A percentile compares a stretch with the other conserved stretches of the same genome.
Evolutionary conservation across 2,797 vertebrate genomes (phyloP).

Genomic region (Labroides dimidiatus): DNA sequence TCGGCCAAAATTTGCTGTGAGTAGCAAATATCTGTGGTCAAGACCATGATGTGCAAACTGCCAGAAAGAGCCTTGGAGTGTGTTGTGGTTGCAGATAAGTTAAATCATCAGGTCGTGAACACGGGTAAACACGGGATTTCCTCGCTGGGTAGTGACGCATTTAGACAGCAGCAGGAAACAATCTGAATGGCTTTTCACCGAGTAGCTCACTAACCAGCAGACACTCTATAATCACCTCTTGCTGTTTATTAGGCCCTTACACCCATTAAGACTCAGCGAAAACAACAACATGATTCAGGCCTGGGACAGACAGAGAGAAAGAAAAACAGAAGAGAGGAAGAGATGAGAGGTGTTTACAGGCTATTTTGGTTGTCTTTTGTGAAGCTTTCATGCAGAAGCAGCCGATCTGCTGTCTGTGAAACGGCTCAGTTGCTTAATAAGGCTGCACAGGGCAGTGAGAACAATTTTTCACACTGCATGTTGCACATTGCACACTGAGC

Average conservation of each 20-base stretch:
- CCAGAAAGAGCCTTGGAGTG: constrained; percentile 27
- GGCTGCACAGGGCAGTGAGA: constrained; percentile 26
- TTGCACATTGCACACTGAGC: constrained; percentile 10
- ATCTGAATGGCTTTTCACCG: constrained; percentile 34
- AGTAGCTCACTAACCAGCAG: constrained; percentile 17
- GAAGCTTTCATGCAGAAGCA: constrained; percentile 65
- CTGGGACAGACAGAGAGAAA: background rate
- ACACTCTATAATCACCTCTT: constrained; percentile 33
- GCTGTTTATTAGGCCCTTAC: background rate
- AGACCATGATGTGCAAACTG: constrained; percentile 19
- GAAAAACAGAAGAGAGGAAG: constrained; percentile 1
- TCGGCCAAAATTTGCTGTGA: constrained; percentile 1
- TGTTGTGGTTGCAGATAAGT: constrained; percentile 44
- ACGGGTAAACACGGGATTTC: constrained; percentile 72
- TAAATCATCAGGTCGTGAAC: constrained; percentile 44
- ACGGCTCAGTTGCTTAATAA: constrained; percentile 26
- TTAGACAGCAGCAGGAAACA: constrained; percentile 47
- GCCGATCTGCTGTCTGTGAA: constrained; percentile 44
- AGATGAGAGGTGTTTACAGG: constrained; percentile 40
- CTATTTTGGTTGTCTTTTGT: constrained; percentile 58
- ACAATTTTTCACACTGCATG: constrained; percentile 26
- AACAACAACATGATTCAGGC: background rate
- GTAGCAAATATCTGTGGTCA: constrained; percentile 8
- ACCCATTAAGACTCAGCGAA: background rate
- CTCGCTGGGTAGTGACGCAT: constrained; percentile 63